Base-by-base conservation (phyloP, 2,888 invertebrate genomes). In the Cataglyphis altisquamis region DNA sequence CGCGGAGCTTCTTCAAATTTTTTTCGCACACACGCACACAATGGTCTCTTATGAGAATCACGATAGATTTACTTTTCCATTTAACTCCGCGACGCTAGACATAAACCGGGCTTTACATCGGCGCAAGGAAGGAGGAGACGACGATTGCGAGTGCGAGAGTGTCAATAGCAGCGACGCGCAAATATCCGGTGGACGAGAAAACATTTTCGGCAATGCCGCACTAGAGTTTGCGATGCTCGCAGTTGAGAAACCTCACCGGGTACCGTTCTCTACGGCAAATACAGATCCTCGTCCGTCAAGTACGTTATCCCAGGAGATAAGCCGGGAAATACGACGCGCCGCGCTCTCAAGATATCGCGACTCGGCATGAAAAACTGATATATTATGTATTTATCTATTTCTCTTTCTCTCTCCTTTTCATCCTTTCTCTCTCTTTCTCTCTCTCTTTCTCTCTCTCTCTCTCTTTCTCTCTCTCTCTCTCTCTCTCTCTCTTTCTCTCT, bases 281-380 rank as follows among this genome's bases (percentile, higher is more conserved):
- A 88, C 48, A 8, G 88, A 86, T 88, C 78, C 84, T 74, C 73
- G 62, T 88, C 41, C 63, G 82, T 75, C 70, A 77, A 52, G 64
- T 80, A 70, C 62, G 84, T 48, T 41, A 74, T 87, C 87, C 84
- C 89, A 12, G 1, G 86, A 74, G 88, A 64, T 84, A 63, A 70
- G 45, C 70, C 48, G 25, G 82, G 67, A 88, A 88, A 88, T 88
- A 86, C 86, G 82, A 48, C 62, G 63, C 64, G 55, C 63, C 86
- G 36, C 29, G 57, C n/a, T 6, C 21, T 36, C 45, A 36, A 78
- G 66, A 78, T 78, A 67, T 66, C 64, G 57, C 66, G 52, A 57
- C 64, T 45, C 36, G 36, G 25, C 67, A 77, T 60, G 78, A 70
- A 82, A 66, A 70, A 63, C 68, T 52, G 70, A 83, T 82, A 72